Base-by-base conservation (phyloP, 2,888 invertebrate species). In the Trisateles emortualis region DNA sequence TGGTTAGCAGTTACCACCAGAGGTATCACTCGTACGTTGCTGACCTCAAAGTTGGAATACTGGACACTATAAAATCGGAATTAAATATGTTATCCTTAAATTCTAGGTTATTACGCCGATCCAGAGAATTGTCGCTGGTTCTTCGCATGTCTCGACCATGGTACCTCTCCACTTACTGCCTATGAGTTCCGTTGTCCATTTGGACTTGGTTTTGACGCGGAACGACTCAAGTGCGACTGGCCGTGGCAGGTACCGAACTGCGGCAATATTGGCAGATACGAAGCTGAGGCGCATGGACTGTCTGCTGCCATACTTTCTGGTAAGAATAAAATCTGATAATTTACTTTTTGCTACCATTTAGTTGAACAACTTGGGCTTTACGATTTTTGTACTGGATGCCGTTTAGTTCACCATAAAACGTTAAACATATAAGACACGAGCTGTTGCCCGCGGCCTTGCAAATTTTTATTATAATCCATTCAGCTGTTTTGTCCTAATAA, bases 141-240 rank as follows among this genome's bases (percentile, higher is more conserved):
- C 94, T 96, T 96, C 84, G 96, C 96, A 17, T 97, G 97, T 76
- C 87, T 96, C 52, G 96, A 96, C 82, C 95, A 96, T 77, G 95
- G 95, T 71, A 93, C 93, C 72, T 88, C 94, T 0, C 90, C 93
- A 0, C 79, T 94, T 59, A 94, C 95, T 0, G 96, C 96, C 0
- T 97, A 96, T 85, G 96, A 97, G 88, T 97, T 97, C 89, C 94
- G 96, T 43, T 97, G 96, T 76, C 97, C 97, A 0, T 96, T 95
- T 80, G 96, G 96, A 0, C 91, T 97, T 13, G 96, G 96, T 4
- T 97, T 96, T 82, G 96, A 97, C 74, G 95, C 96, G 43, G 91
- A 89, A 0, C 92, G 94, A 19, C 90, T 96, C 1, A 90, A 95
- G 53, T 97, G 97, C 78, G 96, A 96, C 83, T 97, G 96, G 96